Evolutionary conservation across 1,140 invertebrate species (phyloP), one percentile per base, ranked within the genome.

Genomic region (Diachasma alloeum): DNA sequence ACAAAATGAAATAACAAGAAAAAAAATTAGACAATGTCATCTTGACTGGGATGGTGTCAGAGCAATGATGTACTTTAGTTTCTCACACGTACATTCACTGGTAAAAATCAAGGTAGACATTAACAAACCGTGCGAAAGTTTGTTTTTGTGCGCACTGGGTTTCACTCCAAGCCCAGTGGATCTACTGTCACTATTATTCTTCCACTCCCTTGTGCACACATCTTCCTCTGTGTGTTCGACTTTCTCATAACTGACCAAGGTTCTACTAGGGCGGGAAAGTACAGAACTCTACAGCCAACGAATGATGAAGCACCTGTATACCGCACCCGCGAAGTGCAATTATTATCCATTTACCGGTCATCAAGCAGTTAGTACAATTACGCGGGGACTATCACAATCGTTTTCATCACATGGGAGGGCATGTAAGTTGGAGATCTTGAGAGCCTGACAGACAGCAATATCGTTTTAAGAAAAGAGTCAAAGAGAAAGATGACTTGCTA

Each of bases 321-420:
- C 70, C 68, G 74, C 75, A 24, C 80, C 76, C 79, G 78, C 37
- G 36, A 42, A 37, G 63, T 79, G 82, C 85, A 89, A 89, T 89
- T 88, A 89, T 89, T 84, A 87, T 86, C 85, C 85, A 87, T 89
- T 89, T 89, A 88, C 85, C 83, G 83, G 81, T 79, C 83, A 88
- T 88, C 85, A 86, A 86, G 86, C 82, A 86, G 82, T 87, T 88
- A 86, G 80, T 71, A 83, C 83, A 86, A 89, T 88, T 88, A 86
- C 87, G 48, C 10, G 22, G 39, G 24, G 59, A 26, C 73, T 69
- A 75, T 75, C 66, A 75, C 67, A 68, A 24, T 75, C 44, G 78
- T 77, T 83, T 81, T 81, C 78, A 79, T 81, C 81, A 78, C 48
- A 37, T 26, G 68, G 17, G 36, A 26, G 13, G 13, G 56, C 17